phyloP scores from a whole-genome alignment of 2,888 invertebrate genomes.

The Apamea anceps region DNA sequence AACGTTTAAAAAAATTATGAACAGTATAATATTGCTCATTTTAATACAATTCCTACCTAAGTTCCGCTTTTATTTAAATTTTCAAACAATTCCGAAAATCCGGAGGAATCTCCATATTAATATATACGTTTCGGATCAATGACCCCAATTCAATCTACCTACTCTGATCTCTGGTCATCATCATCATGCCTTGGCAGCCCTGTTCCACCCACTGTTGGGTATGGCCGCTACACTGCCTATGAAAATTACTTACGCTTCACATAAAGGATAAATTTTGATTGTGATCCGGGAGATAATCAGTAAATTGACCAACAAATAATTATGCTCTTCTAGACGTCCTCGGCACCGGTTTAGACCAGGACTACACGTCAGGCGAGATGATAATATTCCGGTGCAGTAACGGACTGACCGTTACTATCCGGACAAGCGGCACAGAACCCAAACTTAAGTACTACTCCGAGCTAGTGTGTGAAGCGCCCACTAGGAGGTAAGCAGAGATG shows the following conservation, averaged over 20 bases:
- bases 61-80: too few species aligned
- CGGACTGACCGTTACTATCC: slow-evolving; percentile 96
- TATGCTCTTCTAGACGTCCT: slow-evolving; percentile 75
- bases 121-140: too few species aligned
- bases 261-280: not conserved
- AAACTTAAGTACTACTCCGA: slow-evolving; percentile 99
- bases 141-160: too few species aligned
- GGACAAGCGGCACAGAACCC: slow-evolving; percentile 99
- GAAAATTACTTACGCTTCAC: not conserved
- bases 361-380: slow-evolving; percentile 94
- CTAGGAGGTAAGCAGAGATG: slow-evolving; percentile 66
- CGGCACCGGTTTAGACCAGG: slow-evolving; percentile 85
- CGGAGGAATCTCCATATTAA: too few species aligned
- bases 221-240: not conserved
- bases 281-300: not conserved
- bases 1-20: too few species aligned
- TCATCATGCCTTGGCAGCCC: too few species aligned
- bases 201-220: too few species aligned
- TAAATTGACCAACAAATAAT: too few species aligned
- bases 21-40: too few species aligned
- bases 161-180: too few species aligned
- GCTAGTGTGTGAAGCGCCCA: slow-evolving; percentile 91
- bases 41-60: too few species aligned
- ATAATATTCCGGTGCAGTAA: slow-evolving; percentile 97
- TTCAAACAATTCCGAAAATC: too few species aligned